Conservation (phyloP, 92 coral and sea anemone species). For the Micromussa lordhowensis region DNA sequence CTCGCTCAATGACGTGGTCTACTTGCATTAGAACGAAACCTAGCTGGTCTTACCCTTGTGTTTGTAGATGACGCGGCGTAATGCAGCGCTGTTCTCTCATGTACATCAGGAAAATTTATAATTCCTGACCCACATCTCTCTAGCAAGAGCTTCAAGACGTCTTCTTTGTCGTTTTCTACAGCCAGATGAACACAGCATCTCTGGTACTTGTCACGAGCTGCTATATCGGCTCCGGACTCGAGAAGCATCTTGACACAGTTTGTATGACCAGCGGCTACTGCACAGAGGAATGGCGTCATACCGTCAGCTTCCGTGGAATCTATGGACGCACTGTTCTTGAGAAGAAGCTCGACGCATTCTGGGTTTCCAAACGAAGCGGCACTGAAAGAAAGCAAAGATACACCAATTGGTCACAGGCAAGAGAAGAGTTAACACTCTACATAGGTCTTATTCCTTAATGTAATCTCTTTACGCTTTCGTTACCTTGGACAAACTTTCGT, state of each 20-base stretch:
- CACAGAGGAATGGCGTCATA: constrained; percentile 69
- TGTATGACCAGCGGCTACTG: constrained; percentile 64
- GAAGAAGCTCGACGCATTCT: constrained; percentile 48
- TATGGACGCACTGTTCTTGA: constrained; percentile 36
- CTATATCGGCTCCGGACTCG: constrained; percentile 71
- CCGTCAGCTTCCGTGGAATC: constrained; percentile 66
- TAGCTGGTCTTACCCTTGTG: constrained; percentile 49
- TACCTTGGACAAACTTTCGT: not conserved
- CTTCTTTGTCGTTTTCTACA: constrained; percentile 56
- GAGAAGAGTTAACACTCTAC: too few relatives aligned
- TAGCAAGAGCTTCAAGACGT: constrained; percentile 57
- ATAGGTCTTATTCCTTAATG: not conserved
- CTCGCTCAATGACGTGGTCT: not conserved
- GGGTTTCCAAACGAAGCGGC: constrained; percentile 73
- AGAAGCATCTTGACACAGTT: constrained; percentile 65
- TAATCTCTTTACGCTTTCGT: not conserved
- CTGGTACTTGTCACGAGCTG: constrained; percentile 70
- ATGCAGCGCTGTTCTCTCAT: constrained; percentile 75
- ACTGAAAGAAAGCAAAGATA: constrained; percentile 30
- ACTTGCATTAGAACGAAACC: too few relatives aligned
- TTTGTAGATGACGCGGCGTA: constrained; percentile 69
- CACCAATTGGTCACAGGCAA: not conserved
- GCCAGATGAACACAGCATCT: constrained; percentile 79
- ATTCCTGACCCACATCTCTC: constrained; percentile 37
- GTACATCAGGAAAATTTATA: constrained; percentile 62